Percentiles rank a stretch among this genome's conserved stretches.
These are phyloP conservation scores for Alethe castanea DNA, from an alignment of 2,113 vertebrate species.

Conservation along the genomic window DNA sequence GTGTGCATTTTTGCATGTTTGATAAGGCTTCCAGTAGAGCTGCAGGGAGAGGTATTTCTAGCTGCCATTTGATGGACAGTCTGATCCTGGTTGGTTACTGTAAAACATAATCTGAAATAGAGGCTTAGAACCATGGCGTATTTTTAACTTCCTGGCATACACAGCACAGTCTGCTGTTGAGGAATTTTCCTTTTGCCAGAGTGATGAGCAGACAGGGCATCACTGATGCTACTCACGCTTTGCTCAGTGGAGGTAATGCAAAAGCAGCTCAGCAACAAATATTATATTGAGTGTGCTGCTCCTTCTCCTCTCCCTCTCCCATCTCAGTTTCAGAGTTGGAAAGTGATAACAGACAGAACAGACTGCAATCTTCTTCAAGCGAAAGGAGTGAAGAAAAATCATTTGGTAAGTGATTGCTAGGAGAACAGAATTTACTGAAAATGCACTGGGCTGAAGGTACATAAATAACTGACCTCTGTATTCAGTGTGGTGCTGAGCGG, in stretches of 20 bases:
- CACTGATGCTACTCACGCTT: neutral
- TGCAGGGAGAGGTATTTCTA: constrained; percentile 10
- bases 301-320: neutral
- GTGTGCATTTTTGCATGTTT: neutral
- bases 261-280: neutral
- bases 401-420: neutral
- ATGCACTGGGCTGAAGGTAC: neutral
- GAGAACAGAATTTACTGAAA: neutral
- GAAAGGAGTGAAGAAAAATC: neutral
- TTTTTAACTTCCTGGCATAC: constrained; percentile 41
- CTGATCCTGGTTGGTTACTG: constrained; percentile 11
- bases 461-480: neutral
- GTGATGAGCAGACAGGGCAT: constrained; percentile 41
- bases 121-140: neutral
- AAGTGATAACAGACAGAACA: neutral
- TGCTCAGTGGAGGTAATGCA: constrained; percentile 2
- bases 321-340: neutral
- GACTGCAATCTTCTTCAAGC: neutral
- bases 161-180: neutral
- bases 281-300: neutral
- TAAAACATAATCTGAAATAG: constrained; percentile 27
- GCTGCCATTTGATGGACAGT: constrained; percentile 33
- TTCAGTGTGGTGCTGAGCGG: neutral
- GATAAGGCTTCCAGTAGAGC: constrained; percentile 23
- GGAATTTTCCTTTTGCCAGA: constrained; percentile 54